phyloP scores from a whole-genome alignment of 2,113 vertebrate genomes.

The Oryctolagus cuniculus region mOryCun1.1 NC_091435.1:17790501-17791000 shows the following conservation, averaged over 20 bases:
- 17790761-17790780: not conserved
- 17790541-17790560: no score
- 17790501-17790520: no score
- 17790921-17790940: not conserved
- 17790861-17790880: no score
- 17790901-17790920: not conserved
- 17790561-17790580: not conserved
- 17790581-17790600: not conserved
- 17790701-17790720: accelerated
- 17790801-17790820: not conserved
- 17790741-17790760: not conserved
- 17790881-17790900: accelerated
- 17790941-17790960: not conserved
- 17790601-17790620: not conserved
- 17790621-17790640: not conserved
- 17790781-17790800: no score
- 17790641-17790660: not conserved
- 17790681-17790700: not conserved
- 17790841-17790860: not conserved
- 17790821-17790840: not conserved
- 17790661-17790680: not conserved
- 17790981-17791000: not conserved
- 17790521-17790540: no score
- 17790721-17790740: not conserved
- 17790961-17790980: no score